These are phyloP conservation scores for Caenorhabditis virilis DNA, from an alignment of 2,888 invertebrate species.

Conservation along the genomic window DNA sequence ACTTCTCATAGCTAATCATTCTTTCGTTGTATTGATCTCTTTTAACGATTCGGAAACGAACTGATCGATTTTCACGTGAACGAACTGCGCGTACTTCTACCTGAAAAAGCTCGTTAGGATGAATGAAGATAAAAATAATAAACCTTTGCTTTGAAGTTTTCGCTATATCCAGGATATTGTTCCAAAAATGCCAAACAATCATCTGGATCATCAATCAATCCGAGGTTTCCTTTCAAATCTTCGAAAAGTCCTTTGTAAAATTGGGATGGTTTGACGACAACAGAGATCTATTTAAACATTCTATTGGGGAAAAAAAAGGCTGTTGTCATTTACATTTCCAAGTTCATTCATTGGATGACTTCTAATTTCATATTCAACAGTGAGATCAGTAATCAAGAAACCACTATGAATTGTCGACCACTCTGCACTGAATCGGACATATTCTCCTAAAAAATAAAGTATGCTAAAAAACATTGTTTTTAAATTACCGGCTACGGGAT, in stretches of 20 bases:
- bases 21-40: not conserved
- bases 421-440: slow-evolving; percentile 13
- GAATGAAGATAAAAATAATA: too few species aligned
- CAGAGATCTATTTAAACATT: too few species aligned
- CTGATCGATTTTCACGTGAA: slow-evolving; percentile 11
- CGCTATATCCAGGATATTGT: slow-evolving; percentile 1
- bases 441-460: slow-evolving; percentile 16
- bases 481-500: slow-evolving; percentile 7
- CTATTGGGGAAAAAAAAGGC: too few species aligned
- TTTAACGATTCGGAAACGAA: slow-evolving; percentile 24
- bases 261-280: too few species aligned
- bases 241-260: slow-evolving; percentile 16
- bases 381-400: slow-evolving; percentile 15
- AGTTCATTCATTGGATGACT: slow-evolving; percentile 5
- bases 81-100: slow-evolving; percentile 23
- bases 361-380: slow-evolving; percentile 6
- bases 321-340: slow-evolving; percentile 9
- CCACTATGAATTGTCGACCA: slow-evolving; percentile 22
- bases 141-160: not conserved
- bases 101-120: not conserved
- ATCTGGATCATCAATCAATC: slow-evolving; percentile 33
- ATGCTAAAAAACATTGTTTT: too few species aligned
- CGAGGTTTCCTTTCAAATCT: slow-evolving; percentile 13
- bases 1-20: not conserved
- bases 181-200: slow-evolving; percentile 8